These are phyloP conservation scores for Triplophysa rosa DNA, from an alignment of 2,113 vertebrate genomes.

Conservation along the genomic window DNA sequence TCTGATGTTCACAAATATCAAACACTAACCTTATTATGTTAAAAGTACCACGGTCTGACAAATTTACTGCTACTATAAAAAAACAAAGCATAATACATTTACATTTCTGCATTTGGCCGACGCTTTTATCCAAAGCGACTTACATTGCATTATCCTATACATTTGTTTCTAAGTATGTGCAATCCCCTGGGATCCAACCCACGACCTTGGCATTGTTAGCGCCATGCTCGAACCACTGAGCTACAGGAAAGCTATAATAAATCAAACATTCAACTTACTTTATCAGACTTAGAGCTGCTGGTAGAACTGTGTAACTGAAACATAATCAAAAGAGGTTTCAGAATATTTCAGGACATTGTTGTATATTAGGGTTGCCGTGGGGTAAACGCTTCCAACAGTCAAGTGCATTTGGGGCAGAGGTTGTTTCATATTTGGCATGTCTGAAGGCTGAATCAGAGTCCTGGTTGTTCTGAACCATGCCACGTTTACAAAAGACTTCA, in stretches of 20 bases:
- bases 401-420: not conserved
- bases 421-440: not conserved
- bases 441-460: not conserved
- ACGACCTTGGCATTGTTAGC: too few relatives aligned
- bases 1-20: not conserved
- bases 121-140: too few relatives aligned
- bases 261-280: slow-evolving; percentile 71
- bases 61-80: not conserved
- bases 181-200: too few relatives aligned
- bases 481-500: not conserved
- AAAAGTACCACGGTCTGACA: not conserved
- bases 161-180: too few relatives aligned
- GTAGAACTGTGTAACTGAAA: slow-evolving; percentile 77
- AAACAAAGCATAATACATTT: not conserved
- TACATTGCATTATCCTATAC: too few relatives aligned
- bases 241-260: too few relatives aligned
- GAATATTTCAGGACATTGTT: slow-evolving; percentile 50
- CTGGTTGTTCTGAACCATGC: not conserved
- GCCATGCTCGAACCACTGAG: too few relatives aligned
- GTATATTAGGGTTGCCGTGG: slow-evolving; percentile 29
- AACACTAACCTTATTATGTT: not conserved
- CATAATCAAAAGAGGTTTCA: slow-evolving; percentile 68
- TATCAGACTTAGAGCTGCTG: slow-evolving; percentile 59
- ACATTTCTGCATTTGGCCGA: too few relatives aligned
- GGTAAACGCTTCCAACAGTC: not conserved